Evolutionary conservation across 1,140 invertebrate species (phyloP), one percentile per base, ranked within the genome.

Genomic region (Tribolium madens): DNA sequence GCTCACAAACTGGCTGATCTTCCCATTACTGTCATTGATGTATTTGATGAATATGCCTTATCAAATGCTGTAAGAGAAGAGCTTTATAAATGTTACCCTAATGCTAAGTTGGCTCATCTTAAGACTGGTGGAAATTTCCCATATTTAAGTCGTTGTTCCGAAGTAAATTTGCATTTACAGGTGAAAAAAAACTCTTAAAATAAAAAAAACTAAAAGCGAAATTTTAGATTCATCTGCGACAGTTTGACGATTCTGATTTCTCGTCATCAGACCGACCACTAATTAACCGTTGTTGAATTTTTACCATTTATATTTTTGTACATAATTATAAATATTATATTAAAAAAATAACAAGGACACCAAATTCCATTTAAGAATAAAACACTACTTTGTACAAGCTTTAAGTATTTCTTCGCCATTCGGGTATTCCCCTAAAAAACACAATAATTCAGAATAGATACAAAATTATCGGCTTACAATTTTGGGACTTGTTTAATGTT

Each of bases 51-150:
- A 77, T 94, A 93, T 85, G 96, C 96, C 2, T 85, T 97, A 26
- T 95, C 93, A 72, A 89, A 89, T 76, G 85, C 90, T 48, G 94
- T 93, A 0, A 86, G 93, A 76, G 94, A 96, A 83, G 94, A 96
- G 81, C 87, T 96, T 78, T 95, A 95, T 83, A 96, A 96, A 86
- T 93, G 93, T 83, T 97, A 97, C 87, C 95, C 95, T 0, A 89
- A 93, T 83, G 95, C 95, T 0, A 96, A 95, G 87, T 82, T 96
- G 76, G 96, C 95, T 2, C 94, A 96, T 87, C 87, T 97, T 10
- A 97, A 97, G 84, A 92, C 89, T 81, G 96, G 96, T 4, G 96
- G 96, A 2, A 97, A 97, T 87, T 98, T 97, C 87, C 96, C 96
- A 2, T 97, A 96, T 84, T 88, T 98, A 48, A 96, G 95, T 86